phyloP scores from a whole-genome alignment of 1,140 invertebrate species.

The Frieseomelitta varia region DNA sequence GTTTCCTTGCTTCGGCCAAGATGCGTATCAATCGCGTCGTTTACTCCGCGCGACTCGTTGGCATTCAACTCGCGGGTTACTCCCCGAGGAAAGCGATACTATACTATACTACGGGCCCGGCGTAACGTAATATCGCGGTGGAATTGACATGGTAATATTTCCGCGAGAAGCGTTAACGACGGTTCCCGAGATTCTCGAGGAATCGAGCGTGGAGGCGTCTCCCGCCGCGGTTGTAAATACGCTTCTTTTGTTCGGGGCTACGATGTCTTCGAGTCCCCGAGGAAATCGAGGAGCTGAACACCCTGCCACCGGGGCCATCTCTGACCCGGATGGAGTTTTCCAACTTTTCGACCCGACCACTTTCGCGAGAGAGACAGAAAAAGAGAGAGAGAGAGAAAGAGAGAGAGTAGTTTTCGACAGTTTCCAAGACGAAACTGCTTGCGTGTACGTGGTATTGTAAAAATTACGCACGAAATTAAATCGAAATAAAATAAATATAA shows the following conservation, averaged over 20 bases:
- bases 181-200: conserved; percentile 54
- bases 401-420: too few relatives aligned
- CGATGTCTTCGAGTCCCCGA: conserved; percentile 56
- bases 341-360: conserved; percentile 46
- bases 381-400: too few relatives aligned
- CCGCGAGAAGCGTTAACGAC: conserved; percentile 55
- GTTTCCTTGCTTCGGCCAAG: conserved; percentile 32
- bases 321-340: conserved; percentile 39
- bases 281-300: conserved; percentile 61
- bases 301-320: neutral
- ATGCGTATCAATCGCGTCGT: conserved; percentile 49
- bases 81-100: conserved; percentile 53
- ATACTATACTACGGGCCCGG: conserved; percentile 10
- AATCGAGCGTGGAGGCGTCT: neutral
- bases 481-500: too few relatives aligned
- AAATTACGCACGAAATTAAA: too few relatives aligned
- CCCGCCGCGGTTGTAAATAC: conserved; percentile 61
- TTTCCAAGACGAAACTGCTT: too few relatives aligned
- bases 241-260: conserved; percentile 58
- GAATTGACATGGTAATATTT: conserved; percentile 62
- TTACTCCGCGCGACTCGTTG: neutral
- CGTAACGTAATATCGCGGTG: conserved; percentile 54
- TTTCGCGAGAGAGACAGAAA: neutral
- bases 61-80: conserved; percentile 32
- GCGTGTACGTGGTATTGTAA: too few relatives aligned